Percentiles rank a stretch among this genome's conserved stretches.
phyloP scores from a whole-genome alignment of 2,888 invertebrate genomes.

The Phrixothrix hirtus region DNA sequence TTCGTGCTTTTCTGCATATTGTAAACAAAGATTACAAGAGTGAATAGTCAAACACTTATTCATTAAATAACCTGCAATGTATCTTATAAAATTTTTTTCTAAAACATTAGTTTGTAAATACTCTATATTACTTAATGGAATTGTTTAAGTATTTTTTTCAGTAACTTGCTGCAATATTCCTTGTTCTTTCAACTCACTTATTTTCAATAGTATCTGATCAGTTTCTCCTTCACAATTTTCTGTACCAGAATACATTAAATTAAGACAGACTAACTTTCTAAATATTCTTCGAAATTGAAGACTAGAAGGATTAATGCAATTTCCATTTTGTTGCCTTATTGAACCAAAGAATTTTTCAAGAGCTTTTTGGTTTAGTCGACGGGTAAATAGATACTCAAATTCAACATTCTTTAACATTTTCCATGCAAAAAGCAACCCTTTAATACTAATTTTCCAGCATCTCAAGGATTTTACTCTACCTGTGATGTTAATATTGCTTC shows the following conservation, averaged over 20 bases:
- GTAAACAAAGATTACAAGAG: not conserved
- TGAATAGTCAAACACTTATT: not conserved
- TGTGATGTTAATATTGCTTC: slow-evolving; percentile 2
- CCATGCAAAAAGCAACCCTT: slow-evolving; percentile 3
- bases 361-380: slow-evolving; percentile 32
- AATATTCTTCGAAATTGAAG: slow-evolving; percentile 25
- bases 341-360: slow-evolving; percentile 36
- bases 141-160: not conserved
- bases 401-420: not conserved
- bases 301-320: slow-evolving; percentile 26
- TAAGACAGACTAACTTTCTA: slow-evolving; percentile 23
- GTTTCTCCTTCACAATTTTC: slow-evolving; percentile 13
- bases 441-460: slow-evolving; percentile 9
- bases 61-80: not conserved
- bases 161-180: not conserved
- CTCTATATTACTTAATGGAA: not conserved
- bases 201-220: not conserved
- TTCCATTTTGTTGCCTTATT: slow-evolving; percentile 29
- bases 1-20: not conserved
- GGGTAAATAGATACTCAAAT: slow-evolving; percentile 7
- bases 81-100: not conserved
- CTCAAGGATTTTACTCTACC: slow-evolving; percentile 10
- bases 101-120: not conserved
- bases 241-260: slow-evolving; percentile 15
- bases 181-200: not conserved